These are phyloP conservation scores for Clytia hemisphaerica DNA, from an alignment of 30 jellyfish, hydroid and myxozoan species.

Conservation along the genomic window DNA sequence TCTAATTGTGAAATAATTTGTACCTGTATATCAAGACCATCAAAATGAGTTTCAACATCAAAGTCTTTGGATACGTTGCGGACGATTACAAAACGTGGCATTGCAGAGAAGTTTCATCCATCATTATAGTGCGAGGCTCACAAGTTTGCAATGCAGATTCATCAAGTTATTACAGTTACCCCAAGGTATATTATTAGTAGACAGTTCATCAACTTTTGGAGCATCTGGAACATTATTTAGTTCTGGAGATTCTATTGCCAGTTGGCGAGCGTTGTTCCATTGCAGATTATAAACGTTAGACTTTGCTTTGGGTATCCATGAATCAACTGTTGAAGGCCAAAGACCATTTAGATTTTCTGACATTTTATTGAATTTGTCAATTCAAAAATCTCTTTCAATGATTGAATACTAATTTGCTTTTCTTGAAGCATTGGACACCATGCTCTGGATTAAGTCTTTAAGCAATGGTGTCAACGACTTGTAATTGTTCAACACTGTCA, in stretches of 20 bases:
- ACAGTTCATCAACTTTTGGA: no score
- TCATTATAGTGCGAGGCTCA: constrained; percentile 18
- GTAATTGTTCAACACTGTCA: no score
- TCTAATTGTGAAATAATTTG: no score
- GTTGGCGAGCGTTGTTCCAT: no score
- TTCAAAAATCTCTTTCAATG: constrained; percentile 5
- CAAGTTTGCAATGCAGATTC: no score
- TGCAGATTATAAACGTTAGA: background rate
- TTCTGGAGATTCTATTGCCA: no score
- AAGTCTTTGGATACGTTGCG: background rate
- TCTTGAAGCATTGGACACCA: background rate
- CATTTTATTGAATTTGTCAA: constrained; percentile 5
- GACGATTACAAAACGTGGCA: constrained; percentile 11
- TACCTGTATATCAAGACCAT: no score
- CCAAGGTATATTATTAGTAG: no score
- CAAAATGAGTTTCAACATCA: no score
- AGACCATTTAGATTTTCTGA: constrained; percentile 17
- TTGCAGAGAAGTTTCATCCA: constrained; percentile 18
- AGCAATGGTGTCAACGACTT: no score
- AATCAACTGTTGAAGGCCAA: constrained; percentile 27
- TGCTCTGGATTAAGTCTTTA: background rate
- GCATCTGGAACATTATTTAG: no score
- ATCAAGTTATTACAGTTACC: no score
- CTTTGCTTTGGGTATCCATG: background rate
- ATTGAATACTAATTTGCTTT: background rate